Evolutionary conservation across 2,113 vertebrate genomes (phyloP).

Genomic region (Mus pahari): DNA sequence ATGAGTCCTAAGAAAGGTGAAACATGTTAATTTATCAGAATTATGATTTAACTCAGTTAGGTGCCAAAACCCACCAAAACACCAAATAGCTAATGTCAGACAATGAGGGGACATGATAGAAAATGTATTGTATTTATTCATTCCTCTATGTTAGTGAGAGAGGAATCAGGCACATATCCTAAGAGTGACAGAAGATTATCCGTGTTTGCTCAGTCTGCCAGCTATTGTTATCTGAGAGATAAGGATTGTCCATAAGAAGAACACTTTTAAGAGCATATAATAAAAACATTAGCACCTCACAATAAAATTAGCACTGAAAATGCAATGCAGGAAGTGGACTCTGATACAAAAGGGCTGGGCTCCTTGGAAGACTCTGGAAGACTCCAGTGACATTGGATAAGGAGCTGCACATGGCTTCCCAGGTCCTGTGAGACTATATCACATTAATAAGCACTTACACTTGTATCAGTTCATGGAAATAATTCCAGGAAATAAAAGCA

Average conservation of each 20-base stretch:
- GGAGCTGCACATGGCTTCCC: not conserved
- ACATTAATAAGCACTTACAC: not conserved
- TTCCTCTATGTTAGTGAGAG: not conserved
- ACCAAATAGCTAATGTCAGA: constrained; percentile 52
- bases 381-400: not conserved
- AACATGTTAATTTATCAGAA: not conserved
- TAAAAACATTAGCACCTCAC: not conserved
- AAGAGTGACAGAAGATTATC: constrained; percentile 11
- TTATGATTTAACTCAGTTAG: constrained; percentile 55
- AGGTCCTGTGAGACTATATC: not conserved
- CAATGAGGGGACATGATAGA: not conserved
- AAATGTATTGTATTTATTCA: constrained; percentile 31
- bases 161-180: constrained; percentile 12
- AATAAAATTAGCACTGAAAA: constrained; percentile 37
- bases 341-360: not conserved
- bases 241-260: not conserved
- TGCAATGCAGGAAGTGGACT: not conserved
- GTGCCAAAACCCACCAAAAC: constrained; percentile 43
- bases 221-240: not conserved
- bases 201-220: not conserved
- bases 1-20: not conserved
- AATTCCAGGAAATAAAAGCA: constrained; percentile 26
- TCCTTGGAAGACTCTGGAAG: not conserved
- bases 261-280: not conserved
- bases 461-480: not conserved